These are phyloP conservation scores for Oscheius sp. DNA, from an alignment of 2,888 invertebrate species.

Conservation along the genomic window DNA sequence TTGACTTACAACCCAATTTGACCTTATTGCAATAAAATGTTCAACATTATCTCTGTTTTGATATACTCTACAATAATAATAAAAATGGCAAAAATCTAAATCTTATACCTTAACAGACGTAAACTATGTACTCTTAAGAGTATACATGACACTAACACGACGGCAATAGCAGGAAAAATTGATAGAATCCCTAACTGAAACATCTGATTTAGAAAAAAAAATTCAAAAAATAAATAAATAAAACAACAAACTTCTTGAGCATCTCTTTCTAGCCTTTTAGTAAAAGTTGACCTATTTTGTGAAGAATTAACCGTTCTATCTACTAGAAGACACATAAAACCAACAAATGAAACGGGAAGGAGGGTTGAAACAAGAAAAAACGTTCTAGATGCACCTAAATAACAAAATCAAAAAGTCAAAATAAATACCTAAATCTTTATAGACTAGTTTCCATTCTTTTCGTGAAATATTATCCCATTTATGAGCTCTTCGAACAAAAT, in stretches of 20 bases:
- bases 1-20: slow-evolving; percentile 32
- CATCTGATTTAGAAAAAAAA: not conserved
- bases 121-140: slow-evolving; percentile 42
- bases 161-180: slow-evolving; percentile 34
- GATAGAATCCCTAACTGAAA: slow-evolving; percentile 36
- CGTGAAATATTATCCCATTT: slow-evolving; percentile 39
- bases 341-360: slow-evolving; percentile 42
- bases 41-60: slow-evolving; percentile 46
- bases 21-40: slow-evolving; percentile 40
- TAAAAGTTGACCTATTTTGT: slow-evolving; percentile 36
- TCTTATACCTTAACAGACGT: slow-evolving; percentile 34
- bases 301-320: slow-evolving; percentile 36
- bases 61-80: slow-evolving; percentile 38
- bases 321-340: slow-evolving; percentile 32
- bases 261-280: slow-evolving; percentile 42
- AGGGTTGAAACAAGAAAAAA: slow-evolving; percentile 44
- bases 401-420: not conserved
- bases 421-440: slow-evolving; percentile 43
- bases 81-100: not conserved
- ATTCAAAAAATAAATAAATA: not conserved
- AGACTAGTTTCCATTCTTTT: slow-evolving; percentile 48
- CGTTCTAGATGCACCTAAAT: slow-evolving; percentile 46
- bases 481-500: slow-evolving; percentile 41
- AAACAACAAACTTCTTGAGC: slow-evolving; percentile 37
- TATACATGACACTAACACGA: slow-evolving; percentile 32